Conservation (phyloP, 30 jellyfish, hydroid and myxozoan genomes). For the Kudoa iwatai region DNA sequence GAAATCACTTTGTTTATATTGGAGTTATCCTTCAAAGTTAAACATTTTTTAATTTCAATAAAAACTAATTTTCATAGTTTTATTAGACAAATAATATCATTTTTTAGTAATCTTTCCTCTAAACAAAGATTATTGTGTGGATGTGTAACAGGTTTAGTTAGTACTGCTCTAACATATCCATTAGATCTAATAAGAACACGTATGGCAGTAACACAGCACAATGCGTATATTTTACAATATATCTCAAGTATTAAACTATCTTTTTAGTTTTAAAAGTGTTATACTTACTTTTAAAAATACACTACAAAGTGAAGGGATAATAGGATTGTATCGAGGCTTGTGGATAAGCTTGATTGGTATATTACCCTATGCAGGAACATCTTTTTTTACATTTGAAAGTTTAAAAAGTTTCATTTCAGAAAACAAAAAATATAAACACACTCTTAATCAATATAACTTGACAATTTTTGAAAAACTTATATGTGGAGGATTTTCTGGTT, state of each 20-base stretch:
- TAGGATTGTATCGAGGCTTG: constrained; percentile 39
- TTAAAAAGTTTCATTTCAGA: too few relatives aligned
- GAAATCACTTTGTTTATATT: constrained; percentile 8
- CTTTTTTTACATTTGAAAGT: constrained; percentile 47
- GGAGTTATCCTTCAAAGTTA: too few relatives aligned
- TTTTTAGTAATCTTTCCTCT: constrained; percentile 29
- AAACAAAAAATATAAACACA: too few relatives aligned
- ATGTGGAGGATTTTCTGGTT: constrained; percentile 69
- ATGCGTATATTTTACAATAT: background rate
- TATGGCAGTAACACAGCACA: constrained; percentile 19
- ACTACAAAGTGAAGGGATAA: constrained; percentile 26
- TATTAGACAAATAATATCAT: background rate
- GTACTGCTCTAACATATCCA: constrained; percentile 33
- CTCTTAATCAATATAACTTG: too few relatives aligned
- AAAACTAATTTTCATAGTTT: background rate
- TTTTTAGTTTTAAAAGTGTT: constrained; percentile 8
- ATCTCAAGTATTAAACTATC: background rate
- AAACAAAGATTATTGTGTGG: constrained; percentile 35
- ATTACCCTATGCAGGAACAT: constrained; percentile 78
- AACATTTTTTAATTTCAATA: background rate
- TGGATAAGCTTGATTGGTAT: constrained; percentile 41
- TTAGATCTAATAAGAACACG: constrained; percentile 69
- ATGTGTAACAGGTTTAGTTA: constrained; percentile 27
- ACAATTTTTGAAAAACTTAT: constrained; percentile 12
- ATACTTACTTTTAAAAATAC: constrained; percentile 15